Conservation (phyloP, 2,888 invertebrate genomes). For the Antheraea yamamai region DNA sequence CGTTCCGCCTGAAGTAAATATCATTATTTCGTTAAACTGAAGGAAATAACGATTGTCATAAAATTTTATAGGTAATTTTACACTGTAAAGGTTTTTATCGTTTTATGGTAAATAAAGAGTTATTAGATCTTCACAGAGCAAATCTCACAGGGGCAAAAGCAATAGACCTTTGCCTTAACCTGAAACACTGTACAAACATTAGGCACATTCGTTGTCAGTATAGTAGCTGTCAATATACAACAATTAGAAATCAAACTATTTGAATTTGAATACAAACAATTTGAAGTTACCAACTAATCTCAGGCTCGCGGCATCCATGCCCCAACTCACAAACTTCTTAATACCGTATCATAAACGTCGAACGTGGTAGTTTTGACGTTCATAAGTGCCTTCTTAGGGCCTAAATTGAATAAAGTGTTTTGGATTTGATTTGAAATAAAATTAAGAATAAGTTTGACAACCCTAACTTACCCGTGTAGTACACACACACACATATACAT, state of each 20-base stretch:
- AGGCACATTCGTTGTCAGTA: neutral
- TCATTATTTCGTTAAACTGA: no score
- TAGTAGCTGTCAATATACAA: neutral
- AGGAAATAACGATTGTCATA: no score
- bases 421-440: no score
- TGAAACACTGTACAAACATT: neutral
- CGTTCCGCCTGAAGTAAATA: no score
- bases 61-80: neutral
- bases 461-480: neutral
- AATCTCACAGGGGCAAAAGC: no score
- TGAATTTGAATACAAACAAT: no score
- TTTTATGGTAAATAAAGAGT: neutral
- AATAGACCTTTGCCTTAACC: neutral
- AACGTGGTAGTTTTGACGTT: no score
- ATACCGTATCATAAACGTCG: no score
- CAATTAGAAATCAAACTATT: neutral
- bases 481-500: neutral
- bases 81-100: neutral
- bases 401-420: no score
- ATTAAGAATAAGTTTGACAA: neutral
- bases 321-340: neutral
- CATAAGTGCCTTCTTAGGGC: no score
- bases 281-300: neutral
- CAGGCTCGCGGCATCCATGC: neutral
- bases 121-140: no score